Percentiles rank a stretch among this genome's conserved stretches.
phyloP scores from a whole-genome alignment of 1,140 invertebrate species.

The Drosophila ogumai region DNA sequence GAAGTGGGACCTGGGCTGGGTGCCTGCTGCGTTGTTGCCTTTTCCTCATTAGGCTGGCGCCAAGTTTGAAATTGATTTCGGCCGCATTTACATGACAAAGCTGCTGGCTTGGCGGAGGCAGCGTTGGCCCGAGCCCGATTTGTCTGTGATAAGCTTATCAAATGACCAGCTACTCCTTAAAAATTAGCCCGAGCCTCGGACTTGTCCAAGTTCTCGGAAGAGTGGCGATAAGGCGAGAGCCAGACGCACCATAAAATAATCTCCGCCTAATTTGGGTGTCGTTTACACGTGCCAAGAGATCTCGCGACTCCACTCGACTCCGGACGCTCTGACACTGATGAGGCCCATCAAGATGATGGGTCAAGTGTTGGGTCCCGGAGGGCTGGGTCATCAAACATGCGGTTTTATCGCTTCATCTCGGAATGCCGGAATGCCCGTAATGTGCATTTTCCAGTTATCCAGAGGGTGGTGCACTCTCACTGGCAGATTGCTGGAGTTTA shows the following conservation, averaged over 20 bases:
- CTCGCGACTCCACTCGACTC: conserved; percentile 2
- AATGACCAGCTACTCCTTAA: conserved; percentile 27
- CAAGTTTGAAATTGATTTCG: conserved; percentile 74
- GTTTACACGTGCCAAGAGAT: conserved; percentile 76
- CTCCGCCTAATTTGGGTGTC: conserved; percentile 78
- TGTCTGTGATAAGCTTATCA: conserved; percentile 46
- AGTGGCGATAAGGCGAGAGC: conserved; percentile 27
- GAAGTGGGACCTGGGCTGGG: not conserved
- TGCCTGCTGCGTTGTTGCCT: conserved; percentile 53
- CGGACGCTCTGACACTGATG: conserved; percentile 55
- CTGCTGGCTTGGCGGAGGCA: conserved; percentile 14
- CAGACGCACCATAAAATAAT: conserved; percentile 73
- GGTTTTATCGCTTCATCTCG: conserved; percentile 55
- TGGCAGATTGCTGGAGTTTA: conserved; percentile 12
- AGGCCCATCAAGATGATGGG: conserved; percentile 54
- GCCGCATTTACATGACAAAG: conserved; percentile 73
- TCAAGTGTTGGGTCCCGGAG: conserved; percentile 29
- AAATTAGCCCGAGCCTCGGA: not conserved
- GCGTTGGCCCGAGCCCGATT: conserved; percentile 27
- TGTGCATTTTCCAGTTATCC: conserved; percentile 15
- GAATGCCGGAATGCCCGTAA: conserved; percentile 40
- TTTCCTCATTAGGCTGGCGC: conserved; percentile 76
- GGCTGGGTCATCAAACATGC: conserved; percentile 39
- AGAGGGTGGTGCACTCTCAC: conserved; percentile 11
- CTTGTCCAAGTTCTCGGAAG: conserved; percentile 31